A percentile compares a stretch with the other conserved stretches of the same genome.
Conservation (phyloP, 2,113 vertebrate species). For the Nansenia antarctica region DNA sequence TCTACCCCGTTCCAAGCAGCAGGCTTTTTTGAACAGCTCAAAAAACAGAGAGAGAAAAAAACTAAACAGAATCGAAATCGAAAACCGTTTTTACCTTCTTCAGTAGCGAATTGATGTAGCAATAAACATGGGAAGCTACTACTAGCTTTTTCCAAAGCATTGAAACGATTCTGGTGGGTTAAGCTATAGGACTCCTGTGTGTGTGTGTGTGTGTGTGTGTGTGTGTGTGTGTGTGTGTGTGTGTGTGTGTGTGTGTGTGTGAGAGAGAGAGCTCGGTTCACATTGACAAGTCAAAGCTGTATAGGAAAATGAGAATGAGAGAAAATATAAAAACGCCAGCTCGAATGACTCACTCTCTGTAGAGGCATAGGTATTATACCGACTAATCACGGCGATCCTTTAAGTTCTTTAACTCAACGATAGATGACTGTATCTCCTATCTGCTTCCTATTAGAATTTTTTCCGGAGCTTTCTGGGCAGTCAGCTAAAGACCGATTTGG, state of each 20-base stretch:
- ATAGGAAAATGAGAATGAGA: constrained; percentile 21
- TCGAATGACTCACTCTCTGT: constrained; percentile 70
- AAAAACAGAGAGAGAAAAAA: too few relatives aligned
- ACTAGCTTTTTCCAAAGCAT: constrained; percentile 43
- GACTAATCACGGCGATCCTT: constrained; percentile 36
- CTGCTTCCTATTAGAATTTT: constrained; percentile 21
- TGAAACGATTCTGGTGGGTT: constrained; percentile 39
- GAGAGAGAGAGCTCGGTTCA: background rate
- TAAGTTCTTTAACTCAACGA: constrained; percentile 34
- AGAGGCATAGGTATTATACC: constrained; percentile 37
- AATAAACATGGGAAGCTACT: constrained; percentile 55
- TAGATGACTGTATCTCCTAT: constrained; percentile 18
- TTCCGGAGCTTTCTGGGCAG: constrained; percentile 35
- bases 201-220: too few relatives aligned
- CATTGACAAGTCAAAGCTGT: constrained; percentile 81
- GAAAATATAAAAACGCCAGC: constrained; percentile 58
- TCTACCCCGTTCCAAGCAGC: too few relatives aligned
- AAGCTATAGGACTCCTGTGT: too few relatives aligned
- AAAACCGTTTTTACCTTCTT: constrained; percentile 46
- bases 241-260: background rate
- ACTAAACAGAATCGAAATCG: too few relatives aligned
- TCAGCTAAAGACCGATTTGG: constrained; percentile 33
- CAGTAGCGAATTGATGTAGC: constrained; percentile 79
- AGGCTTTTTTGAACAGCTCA: background rate
- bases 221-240: background rate